phyloP scores from a whole-genome alignment of 2,797 vertebrate species.

The Acanthornis magna region DNA sequence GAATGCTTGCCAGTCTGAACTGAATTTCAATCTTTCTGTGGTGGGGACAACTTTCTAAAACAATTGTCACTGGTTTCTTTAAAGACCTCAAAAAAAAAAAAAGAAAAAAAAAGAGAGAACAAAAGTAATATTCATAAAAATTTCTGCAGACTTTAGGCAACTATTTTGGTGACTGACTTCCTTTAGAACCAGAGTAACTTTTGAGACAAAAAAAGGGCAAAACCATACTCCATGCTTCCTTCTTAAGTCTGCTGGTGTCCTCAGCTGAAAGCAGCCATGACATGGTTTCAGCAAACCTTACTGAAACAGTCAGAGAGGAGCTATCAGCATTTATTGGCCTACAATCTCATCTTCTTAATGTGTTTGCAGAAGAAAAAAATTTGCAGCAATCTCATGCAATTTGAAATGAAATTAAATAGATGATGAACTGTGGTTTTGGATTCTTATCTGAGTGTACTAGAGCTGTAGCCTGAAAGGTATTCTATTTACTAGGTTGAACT shows the following conservation, averaged over 20 bases:
- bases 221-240: background rate
- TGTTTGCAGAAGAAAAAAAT: background rate
- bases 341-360: background rate
- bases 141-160: background rate
- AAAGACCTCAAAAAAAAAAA: background rate
- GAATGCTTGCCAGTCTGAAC: background rate
- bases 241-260: background rate
- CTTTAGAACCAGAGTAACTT: background rate
- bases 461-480: background rate
- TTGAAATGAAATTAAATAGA: background rate
- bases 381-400: background rate
- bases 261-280: background rate
- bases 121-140: background rate
- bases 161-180: background rate
- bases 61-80: background rate
- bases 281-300: background rate
- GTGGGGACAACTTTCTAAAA: background rate
- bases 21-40: background rate
- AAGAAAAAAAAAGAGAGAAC: background rate
- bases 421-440: background rate
- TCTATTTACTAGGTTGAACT: background rate
- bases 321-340: background rate
- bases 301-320: background rate
- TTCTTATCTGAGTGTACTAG: background rate
- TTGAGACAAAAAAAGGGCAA: background rate